These are phyloP conservation scores for Elephantulus edwardii DNA, from an alignment of 2,113 vertebrate species.

Conservation along the genomic window DNA sequence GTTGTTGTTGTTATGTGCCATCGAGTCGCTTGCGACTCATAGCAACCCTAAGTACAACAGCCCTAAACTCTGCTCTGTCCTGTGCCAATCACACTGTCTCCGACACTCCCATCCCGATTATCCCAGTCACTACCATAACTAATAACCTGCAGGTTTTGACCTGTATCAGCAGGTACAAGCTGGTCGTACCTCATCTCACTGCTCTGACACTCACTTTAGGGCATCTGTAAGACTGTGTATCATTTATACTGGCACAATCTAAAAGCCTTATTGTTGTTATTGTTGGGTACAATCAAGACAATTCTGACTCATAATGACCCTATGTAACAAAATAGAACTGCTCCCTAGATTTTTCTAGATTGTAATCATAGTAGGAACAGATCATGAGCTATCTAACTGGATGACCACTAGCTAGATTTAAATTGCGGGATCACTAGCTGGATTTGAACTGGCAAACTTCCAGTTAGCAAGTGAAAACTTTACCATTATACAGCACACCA, in stretches of 20 bases:
- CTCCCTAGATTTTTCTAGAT: not conserved
- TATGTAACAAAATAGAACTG: not conserved
- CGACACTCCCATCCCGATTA: too few relatives aligned
- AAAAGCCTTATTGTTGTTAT: not conserved
- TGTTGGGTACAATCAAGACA: not conserved
- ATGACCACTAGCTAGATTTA: too few relatives aligned
- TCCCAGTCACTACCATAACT: too few relatives aligned
- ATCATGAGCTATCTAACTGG: not conserved
- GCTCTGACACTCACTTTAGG: not conserved
- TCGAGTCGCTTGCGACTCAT: too few relatives aligned
- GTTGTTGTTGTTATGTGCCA: too few relatives aligned
- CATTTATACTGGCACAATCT: not conserved
- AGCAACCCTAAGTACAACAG: too few relatives aligned
- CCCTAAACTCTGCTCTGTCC: too few relatives aligned
- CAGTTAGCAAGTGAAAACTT: too few relatives aligned
- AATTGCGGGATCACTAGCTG: too few relatives aligned
- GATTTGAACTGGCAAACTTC: not conserved
- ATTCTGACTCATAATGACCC: not conserved
- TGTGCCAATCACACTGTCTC: too few relatives aligned
- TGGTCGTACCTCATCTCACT: not conserved
- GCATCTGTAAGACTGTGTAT: not conserved
- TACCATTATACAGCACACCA: too few relatives aligned
- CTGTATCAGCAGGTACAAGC: not conserved
- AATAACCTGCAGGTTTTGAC: not conserved
- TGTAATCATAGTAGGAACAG: not conserved